Evolutionary conservation across 2,888 invertebrate species (phyloP), one percentile per base, ranked within the genome.

Genomic region (Dioctria linearis): DNA sequence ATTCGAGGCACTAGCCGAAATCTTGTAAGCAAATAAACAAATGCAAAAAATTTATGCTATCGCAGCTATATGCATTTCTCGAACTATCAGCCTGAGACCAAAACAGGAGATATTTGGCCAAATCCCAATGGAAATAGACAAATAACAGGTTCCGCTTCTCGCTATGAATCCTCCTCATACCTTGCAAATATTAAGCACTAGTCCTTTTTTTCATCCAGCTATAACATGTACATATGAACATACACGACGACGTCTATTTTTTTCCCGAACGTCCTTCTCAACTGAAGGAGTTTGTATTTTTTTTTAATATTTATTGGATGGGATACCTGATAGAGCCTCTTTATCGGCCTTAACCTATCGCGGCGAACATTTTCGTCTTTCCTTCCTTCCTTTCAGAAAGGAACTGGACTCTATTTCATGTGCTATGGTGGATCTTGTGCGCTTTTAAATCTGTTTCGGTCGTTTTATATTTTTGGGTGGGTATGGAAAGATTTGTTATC

Each of bases 221-320:
- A 40, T 9, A 43, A 54, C 40, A 6, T 73, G 57, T 57, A 51
- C 51, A 42, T 13, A 39, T 46, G 4, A 63, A 63, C 25, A 25
- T 25, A 25, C 25, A 25, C 25, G 25, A 25, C 25, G 25, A 25
- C 25, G 25, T 25, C 25, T 25, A 25, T 25, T 25, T 25, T n/a
- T 25, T 25, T 25, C 25, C 25, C 2, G 25, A 25, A 25, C 0
- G 25, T 25, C 25, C 25, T 25, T 25, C 25, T 25, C 25, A 25
- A 25, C 4, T 46, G 5, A 67, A 69, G n/a, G 67, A 61, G 79
- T 39, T 59, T 25, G 25, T 25, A 2, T 25, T 69, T 79, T 79
- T 69, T n/a, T n/a, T n/a, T n/a, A n/a, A n/a, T n/a, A 79, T 79
- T 79, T 79, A 79, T 79, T 67, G 57, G 61, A 69, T 69, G 69